Evolutionary conservation across 2,113 vertebrate species (phyloP).

Genomic region (Stegastes partitus): DNA sequence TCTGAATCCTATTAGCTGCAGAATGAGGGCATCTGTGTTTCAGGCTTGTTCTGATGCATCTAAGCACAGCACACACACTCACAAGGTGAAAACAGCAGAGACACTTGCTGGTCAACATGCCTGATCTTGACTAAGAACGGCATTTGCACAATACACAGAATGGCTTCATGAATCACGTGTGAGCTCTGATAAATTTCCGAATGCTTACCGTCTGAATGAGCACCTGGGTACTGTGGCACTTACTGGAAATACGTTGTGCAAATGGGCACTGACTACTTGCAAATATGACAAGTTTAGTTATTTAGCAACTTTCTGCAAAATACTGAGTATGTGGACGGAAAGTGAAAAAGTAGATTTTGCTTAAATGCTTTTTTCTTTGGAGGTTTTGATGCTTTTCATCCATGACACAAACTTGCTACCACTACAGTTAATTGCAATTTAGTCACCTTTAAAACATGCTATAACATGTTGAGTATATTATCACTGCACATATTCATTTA

Average conservation of each 20-base stretch:
- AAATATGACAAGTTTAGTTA: too few species aligned
- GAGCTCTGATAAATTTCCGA: neutral
- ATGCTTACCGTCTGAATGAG: neutral
- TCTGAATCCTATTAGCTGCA: too few species aligned
- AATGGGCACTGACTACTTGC: too few species aligned
- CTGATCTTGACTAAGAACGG: neutral
- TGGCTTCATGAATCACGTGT: neutral
- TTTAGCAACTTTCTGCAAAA: too few species aligned
- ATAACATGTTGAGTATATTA: neutral
- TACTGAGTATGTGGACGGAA: too few species aligned
- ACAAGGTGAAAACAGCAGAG: too few species aligned
- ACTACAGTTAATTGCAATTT: neutral
- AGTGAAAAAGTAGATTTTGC: too few species aligned
- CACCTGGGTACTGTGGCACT: neutral
- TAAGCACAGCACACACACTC: too few species aligned
- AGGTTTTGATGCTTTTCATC: neutral
- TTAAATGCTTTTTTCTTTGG: too few species aligned
- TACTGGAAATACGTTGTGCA: too few species aligned
- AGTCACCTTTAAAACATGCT: neutral
- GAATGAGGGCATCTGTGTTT: too few species aligned
- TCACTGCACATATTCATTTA: neutral
- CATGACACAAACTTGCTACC: neutral
- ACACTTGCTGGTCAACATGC: neutral
- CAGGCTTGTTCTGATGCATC: too few species aligned
- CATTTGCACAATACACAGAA: neutral